A percentile compares a stretch with the other conserved stretches of the same genome.
These are phyloP conservation scores for Rhea pennata DNA, from an alignment of 2,113 vertebrate genomes.

Conservation along the genomic window DNA sequence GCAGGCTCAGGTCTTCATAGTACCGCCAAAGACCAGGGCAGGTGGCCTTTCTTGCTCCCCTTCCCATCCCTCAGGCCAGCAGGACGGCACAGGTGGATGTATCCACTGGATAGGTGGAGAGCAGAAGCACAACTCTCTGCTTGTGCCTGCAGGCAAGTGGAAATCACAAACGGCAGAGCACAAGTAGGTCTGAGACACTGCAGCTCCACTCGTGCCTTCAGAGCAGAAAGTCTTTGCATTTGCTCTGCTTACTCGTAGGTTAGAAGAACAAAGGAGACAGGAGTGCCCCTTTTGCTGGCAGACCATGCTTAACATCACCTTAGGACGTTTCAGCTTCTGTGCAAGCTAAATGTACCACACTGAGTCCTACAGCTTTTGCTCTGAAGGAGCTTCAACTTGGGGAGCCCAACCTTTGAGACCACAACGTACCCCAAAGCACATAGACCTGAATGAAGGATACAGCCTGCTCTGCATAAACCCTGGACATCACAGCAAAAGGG, in stretches of 20 bases:
- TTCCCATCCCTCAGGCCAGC: neutral
- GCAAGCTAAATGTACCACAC: too few species aligned
- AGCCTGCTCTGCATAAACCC: neutral
- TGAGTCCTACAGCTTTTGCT: neutral
- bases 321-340: too few species aligned
- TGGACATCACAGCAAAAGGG: neutral
- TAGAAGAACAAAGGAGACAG: neutral
- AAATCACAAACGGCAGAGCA: fast-evolving
- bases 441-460: fast-evolving
- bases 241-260: neutral
- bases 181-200: too few species aligned
- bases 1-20: neutral
- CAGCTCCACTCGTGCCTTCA: neutral
- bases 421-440: neutral
- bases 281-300: neutral
- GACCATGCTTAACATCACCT: neutral
- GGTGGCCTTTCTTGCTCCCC: fast-evolving
- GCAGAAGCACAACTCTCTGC: too few species aligned
- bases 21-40: fast-evolving
- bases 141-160: neutral
- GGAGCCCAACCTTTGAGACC: too few species aligned
- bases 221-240: neutral
- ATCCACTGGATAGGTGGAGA: too few species aligned
- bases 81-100: neutral
- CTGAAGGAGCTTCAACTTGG: too few species aligned